A percentile compares a stretch with the other conserved stretches of the same genome.
phyloP scores from a whole-genome alignment of 2,888 invertebrate species.

The Megastigmus dorsalis region DNA sequence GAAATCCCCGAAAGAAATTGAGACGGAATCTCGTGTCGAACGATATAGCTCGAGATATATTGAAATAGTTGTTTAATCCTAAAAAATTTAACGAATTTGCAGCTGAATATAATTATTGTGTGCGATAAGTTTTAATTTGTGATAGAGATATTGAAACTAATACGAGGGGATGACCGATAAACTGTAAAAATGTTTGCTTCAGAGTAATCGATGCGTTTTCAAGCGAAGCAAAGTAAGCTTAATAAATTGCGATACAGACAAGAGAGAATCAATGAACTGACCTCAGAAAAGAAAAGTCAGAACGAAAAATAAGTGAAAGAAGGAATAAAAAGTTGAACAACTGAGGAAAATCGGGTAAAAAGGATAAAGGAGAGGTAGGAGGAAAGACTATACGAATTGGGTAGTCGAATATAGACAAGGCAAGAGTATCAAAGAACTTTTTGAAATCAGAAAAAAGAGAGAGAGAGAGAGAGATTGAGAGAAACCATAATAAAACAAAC shows the following conservation, averaged over 20 bases:
- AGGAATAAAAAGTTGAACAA: background rate
- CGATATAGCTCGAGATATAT: no score
- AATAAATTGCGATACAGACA: background rate
- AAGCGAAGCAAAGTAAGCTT: background rate
- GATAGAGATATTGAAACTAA: background rate
- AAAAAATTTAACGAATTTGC: no score
- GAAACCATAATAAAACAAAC: slow-evolving; percentile 35
- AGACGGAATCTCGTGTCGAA: no score
- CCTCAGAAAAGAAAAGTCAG: background rate
- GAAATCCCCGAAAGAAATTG: no score
- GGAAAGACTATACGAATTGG: slow-evolving; percentile 11
- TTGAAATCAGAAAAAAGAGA: slow-evolving; percentile 5
- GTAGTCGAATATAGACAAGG: background rate
- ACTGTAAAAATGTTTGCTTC: no score
- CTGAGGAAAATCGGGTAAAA: slow-evolving; percentile 3
- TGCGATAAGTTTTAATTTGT: no score
- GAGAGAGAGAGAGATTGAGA: slow-evolving; percentile 6
- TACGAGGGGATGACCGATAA: no score
- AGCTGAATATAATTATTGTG: no score
- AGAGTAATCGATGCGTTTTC: background rate
- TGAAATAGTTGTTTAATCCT: no score
- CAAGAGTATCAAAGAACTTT: slow-evolving; percentile 8
- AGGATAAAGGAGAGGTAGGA: background rate
- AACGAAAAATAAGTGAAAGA: background rate
- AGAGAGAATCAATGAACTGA: background rate